Conservation (phyloP, 2,797 vertebrate genomes). For the Scolopax rusticola region DNA sequence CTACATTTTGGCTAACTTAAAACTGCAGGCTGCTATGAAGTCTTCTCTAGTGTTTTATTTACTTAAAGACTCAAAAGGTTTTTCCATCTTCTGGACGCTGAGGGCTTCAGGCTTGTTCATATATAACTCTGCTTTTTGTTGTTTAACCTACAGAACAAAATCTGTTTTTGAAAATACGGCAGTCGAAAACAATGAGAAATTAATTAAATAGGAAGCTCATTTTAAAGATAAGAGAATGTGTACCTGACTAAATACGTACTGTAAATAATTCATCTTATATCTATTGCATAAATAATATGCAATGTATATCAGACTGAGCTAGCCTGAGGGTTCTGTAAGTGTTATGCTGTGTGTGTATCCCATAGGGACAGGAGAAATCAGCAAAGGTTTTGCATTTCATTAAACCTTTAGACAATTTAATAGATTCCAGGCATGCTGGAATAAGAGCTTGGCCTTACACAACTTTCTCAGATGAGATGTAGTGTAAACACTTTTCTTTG, state of each 20-base stretch:
- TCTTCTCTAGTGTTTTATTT: background rate
- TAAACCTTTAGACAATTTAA: background rate
- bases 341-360: background rate
- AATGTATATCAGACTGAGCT: background rate
- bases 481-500: background rate
- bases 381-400: background rate
- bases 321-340: background rate
- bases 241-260: background rate
- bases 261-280: background rate
- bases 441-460: background rate
- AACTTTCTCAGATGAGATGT: background rate
- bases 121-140: background rate
- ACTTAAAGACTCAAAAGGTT: background rate
- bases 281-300: background rate
- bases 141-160: background rate
- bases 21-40: background rate
- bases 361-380: background rate
- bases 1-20: background rate
- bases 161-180: background rate
- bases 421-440: background rate
- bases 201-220: background rate
- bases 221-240: background rate
- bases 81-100: background rate
- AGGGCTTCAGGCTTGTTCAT: background rate
- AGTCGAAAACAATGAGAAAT: background rate